A percentile compares a stretch with the other conserved stretches of the same genome.
Evolutionary conservation across 2,797 vertebrate species (phyloP).

Genomic region (Huso huso): DNA sequence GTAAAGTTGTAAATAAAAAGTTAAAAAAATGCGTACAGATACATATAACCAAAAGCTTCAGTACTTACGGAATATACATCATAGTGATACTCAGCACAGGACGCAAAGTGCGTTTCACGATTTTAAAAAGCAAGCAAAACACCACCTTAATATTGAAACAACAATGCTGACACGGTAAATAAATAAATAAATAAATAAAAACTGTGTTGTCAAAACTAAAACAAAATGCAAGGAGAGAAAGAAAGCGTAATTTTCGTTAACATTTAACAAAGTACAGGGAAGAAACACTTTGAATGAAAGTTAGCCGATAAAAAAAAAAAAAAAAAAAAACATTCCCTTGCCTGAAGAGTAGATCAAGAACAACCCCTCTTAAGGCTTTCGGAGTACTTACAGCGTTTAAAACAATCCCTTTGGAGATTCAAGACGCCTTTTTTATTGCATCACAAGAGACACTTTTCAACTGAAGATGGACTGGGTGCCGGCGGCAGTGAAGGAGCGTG

Average conservation of each 20-base stretch:
- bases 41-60: conserved; percentile 8
- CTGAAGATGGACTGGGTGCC: conserved; percentile 30
- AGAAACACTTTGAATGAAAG: conserved; percentile 20
- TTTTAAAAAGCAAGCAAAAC: conserved; percentile 6
- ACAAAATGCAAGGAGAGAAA: neutral
- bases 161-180: conserved; percentile 1
- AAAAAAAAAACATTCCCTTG: conserved; percentile 9
- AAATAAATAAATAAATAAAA: neutral
- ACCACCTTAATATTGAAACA: conserved; percentile 15
- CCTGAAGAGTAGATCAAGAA: conserved; percentile 17
- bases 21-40: neutral
- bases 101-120: conserved; percentile 5
- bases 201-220: conserved; percentile 7
- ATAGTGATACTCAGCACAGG: neutral
- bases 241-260: too few species aligned
- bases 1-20: conserved; percentile 1
- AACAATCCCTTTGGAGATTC: conserved; percentile 33
- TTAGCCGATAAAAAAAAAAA: conserved; percentile 13
- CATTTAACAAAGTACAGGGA: conserved; percentile 8
- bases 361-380: conserved; percentile 17
- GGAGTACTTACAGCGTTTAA: conserved; percentile 37
- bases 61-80: neutral
- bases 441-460: conserved; percentile 39
- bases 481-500: conserved; percentile 57
- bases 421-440: conserved; percentile 28